These are phyloP conservation scores for Charaxes varanes DNA, from an alignment of 1,140 invertebrate species.

Conservation along the genomic window DNA sequence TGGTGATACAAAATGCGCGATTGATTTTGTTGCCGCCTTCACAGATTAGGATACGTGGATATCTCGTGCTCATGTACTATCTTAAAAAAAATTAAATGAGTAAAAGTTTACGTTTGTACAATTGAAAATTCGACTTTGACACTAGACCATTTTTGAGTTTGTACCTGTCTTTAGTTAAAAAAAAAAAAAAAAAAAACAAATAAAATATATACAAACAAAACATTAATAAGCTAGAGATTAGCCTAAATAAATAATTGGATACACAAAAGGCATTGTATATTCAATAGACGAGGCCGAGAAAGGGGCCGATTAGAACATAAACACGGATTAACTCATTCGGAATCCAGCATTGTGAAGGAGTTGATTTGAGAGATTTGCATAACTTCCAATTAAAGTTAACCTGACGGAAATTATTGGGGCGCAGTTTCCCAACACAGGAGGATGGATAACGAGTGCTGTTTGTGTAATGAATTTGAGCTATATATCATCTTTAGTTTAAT, in stretches of 20 bases:
- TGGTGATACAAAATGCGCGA: too few species aligned
- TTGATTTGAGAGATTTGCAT: conserved; percentile 71
- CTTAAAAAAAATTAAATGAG: too few species aligned
- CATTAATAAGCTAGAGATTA: conserved; percentile 2
- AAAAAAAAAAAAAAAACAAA: too few species aligned
- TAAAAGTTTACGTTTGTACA: too few species aligned
- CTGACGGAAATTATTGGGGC: conserved; percentile 64
- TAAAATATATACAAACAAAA: not conserved
- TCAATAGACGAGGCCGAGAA: conserved; percentile 62
- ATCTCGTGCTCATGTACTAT: too few species aligned
- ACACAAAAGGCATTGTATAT: conserved; percentile 66
- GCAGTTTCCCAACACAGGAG: conserved; percentile 33
- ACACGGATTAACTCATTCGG: conserved; percentile 73
- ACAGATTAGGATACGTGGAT: too few species aligned
- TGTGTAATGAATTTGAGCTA: conserved; percentile 1
- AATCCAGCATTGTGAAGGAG: conserved; percentile 71
- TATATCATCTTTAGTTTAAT: too few species aligned
- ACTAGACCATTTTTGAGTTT: too few species aligned
- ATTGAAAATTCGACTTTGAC: too few species aligned
- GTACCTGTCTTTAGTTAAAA: too few species aligned
- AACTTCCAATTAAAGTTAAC: conserved; percentile 71
- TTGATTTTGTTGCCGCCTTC: too few species aligned
- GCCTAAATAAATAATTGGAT: conserved; percentile 13
- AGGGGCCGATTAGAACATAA: conserved; percentile 71
- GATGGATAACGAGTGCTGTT: conserved; percentile 13